Conservation (phyloP, 1,140 invertebrate genomes). For the Xylocopa sonorina region DNA sequence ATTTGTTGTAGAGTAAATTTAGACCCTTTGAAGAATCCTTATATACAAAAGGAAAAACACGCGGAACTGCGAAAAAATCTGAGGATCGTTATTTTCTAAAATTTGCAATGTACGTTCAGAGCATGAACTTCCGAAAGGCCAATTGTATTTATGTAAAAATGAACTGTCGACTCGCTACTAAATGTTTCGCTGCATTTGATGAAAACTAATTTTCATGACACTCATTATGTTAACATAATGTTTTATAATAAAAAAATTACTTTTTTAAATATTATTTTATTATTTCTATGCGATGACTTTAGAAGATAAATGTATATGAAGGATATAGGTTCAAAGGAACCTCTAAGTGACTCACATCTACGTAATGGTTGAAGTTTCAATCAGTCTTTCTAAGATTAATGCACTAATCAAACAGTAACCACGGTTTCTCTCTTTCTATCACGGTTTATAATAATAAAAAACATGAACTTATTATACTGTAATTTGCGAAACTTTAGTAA, state of each 20-base stretch:
- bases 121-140: background rate
- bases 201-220: background rate
- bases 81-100: constrained; percentile 67
- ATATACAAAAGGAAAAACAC: constrained; percentile 87
- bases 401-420: no score
- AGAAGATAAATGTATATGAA: no score
- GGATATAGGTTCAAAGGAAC: no score
- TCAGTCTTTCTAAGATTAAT: no score
- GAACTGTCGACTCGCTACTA: background rate
- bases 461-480: background rate
- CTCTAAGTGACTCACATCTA: no score
- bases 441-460: no score
- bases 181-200: background rate
- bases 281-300: no score
- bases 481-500: no score
- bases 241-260: background rate
- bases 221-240: background rate
- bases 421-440: no score
- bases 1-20: constrained; percentile 86
- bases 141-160: background rate
- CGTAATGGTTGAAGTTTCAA: no score
- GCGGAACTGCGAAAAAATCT: constrained; percentile 74
- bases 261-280: no score
- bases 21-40: constrained; percentile 90
- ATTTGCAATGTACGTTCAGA: background rate